Evolutionary conservation across 2,113 vertebrate species (phyloP), one percentile per base, ranked within the genome.

Genomic region (Sceloporus tristichus): DNA sequence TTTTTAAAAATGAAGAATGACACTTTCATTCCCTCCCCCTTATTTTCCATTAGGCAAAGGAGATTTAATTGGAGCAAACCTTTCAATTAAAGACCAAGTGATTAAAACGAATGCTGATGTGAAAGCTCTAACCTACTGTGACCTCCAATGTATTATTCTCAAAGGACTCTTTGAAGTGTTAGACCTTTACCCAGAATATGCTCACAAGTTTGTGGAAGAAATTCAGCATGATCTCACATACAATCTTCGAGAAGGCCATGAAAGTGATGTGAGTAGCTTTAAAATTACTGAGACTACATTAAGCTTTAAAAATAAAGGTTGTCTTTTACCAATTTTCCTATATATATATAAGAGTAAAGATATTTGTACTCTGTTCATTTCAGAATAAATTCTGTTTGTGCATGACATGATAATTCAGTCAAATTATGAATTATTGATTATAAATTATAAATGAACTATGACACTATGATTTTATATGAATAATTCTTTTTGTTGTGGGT

Each of bases 101-200:
- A 99, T 99, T 93, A 99, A 99, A 96, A 99, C 98, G 89, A 99
- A 99, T 0, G 98, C 98, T 1, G 98, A 99, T 29, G 98, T 99
- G 90, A 99, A 99, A 96, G 98, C 98, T 68, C 95, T 99, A 90
- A 99, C 98, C 1, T 99, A 99, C 96, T 99, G 98, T 90, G 98
- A 99, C 94, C 98, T 99, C 90, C 98, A 99, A 91, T 99, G 98
- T 71, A 97, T 99, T 91, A 98, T 98, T 92, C 97, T 99, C 89
- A 98, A 97, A 96, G 98, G 98, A 25, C 98, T 99, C 86, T 99
- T 98, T 80, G 98, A 99, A 95, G 98, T 99, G 85, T 94, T 99
- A 1, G 98, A 98, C 94, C 98, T 99, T 87, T 99, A 99, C 92
- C 98, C 98, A 14, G 98, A 99, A 85, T 99, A 99, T 42, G 98